Conservation (phyloP, 1,140 invertebrate species). For the Protaetia brevitarsis region DNA sequence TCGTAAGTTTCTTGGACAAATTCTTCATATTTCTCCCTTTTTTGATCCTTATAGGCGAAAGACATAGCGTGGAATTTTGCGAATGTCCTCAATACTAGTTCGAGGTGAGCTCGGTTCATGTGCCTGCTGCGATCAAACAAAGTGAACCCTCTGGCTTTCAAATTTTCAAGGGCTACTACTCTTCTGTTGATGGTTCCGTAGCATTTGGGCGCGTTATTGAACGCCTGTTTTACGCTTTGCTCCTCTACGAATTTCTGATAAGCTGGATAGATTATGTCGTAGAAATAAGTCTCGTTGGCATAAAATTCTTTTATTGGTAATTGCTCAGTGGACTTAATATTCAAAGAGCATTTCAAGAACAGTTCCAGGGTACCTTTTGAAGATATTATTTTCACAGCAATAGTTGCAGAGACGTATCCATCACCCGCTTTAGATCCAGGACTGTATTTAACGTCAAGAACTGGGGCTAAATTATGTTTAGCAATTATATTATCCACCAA, state of each 20-base stretch:
- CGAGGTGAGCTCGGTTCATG: constrained; percentile 49
- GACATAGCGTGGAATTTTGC: constrained; percentile 56
- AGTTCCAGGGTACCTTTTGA: not conserved
- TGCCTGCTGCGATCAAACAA: constrained; percentile 50
- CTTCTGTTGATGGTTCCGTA: constrained; percentile 44
- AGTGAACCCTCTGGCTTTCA: constrained; percentile 48
- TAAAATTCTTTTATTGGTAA: not conserved
- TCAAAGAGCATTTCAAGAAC: constrained; percentile 3
- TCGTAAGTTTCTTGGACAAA: too few relatives aligned
- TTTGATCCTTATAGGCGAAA: too few relatives aligned
- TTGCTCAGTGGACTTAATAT: not conserved
- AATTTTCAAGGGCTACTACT: constrained; percentile 55
- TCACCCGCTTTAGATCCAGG: not conserved
- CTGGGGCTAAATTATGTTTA: too few relatives aligned
- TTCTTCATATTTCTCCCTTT: too few relatives aligned
- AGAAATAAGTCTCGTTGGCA: constrained; percentile 4
- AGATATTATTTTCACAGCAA: not conserved
- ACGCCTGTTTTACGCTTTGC: constrained; percentile 14
- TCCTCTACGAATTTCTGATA: not conserved
- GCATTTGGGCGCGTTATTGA: constrained; percentile 44
- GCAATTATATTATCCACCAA: too few relatives aligned
- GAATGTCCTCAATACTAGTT: constrained; percentile 50
- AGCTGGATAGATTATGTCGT: not conserved
- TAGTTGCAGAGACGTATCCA: not conserved
- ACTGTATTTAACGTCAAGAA: not conserved